Evolutionary conservation across 1,140 invertebrate species (phyloP), one percentile per base, ranked within the genome.

Genomic region (Andrena cerasifolii): DNA sequence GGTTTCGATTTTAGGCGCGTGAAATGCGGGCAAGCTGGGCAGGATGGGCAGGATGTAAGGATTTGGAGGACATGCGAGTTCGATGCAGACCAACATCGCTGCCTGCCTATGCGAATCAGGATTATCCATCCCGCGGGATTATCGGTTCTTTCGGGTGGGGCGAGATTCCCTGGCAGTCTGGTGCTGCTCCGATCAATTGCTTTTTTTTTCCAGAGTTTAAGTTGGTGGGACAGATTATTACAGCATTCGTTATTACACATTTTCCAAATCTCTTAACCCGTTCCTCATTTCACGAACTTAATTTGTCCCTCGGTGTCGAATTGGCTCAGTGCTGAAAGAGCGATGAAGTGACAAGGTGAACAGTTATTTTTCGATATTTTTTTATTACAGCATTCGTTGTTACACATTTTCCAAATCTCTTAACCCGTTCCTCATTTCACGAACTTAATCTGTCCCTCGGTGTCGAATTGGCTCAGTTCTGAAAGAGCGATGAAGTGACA

Each of bases 71-170:
- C 54, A 33, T 31, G 28, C 5, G 66, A 45, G 4, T 16, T 33
- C 12, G 24, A 18, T 8, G 18, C 45, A 36, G 47, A 81, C 62
- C 61, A 62, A 79, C 72, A 53, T 70, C 80, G 66, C 45, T 73
- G 63, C 59, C 54, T 59, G 16, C 51, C 72, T 58, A 59, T 76
- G 67, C 51, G 74, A 79, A 71, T 78, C 79, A 36, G 84, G 84
- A 86, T 86, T 79, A 86, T 86, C 84, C 82, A 82, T 45, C 59
- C 63, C 68, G 79, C 47, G 49, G 79, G 65, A 80, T 80, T 78
- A 77, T 68, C 63, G 73, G 68, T 63, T 68, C 59, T 68, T 72
- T 59, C 6, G n/a, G 24, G 3, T 12, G 26, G 47, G 47, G 53
- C 24, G 24, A 54, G 45, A 79, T 79, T 72, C 65, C 63, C 47